These are phyloP conservation scores for Metridium senile DNA, from an alignment of 92 coral and sea anemone genomes.

Conservation along the genomic window DNA sequence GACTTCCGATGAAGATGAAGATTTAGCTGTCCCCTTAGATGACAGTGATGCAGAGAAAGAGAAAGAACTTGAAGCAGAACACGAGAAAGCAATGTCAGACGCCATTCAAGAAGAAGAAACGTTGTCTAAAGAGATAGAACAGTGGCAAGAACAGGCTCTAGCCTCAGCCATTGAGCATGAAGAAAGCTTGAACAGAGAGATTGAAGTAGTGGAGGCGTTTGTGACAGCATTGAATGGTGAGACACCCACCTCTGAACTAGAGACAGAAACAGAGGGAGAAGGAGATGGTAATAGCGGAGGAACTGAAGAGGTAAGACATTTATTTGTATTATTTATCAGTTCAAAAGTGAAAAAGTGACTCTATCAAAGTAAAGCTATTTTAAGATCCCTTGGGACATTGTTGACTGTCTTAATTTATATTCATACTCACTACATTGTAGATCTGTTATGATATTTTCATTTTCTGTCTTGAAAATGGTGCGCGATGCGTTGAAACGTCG, in stretches of 20 bases:
- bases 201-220: constrained; percentile 86
- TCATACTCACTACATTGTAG: no score
- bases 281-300: constrained; percentile 44
- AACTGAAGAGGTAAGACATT: constrained; percentile 39
- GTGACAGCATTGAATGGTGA: constrained; percentile 86
- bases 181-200: constrained; percentile 81
- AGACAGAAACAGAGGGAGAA: constrained; percentile 61
- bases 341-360: no score
- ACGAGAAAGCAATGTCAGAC: constrained; percentile 91
- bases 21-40: constrained; percentile 53
- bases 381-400: no score
- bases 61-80: constrained; percentile 78
- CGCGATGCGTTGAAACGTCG: no score
- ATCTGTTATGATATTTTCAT: no score
- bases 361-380: no score
- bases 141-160: constrained; percentile 81
- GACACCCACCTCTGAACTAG: constrained; percentile 64
- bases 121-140: constrained; percentile 80
- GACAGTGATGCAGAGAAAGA: constrained; percentile 80
- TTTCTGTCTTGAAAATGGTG: no score
- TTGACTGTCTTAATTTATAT: no score
- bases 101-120: constrained; percentile 86
- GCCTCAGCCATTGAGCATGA: constrained; percentile 97
- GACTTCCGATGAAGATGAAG: constrained; percentile 48
- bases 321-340: no score